Base-by-base conservation (phyloP, 37 sponge, comb jelly and placozoan species). In the Axinella damicornis region DNA sequence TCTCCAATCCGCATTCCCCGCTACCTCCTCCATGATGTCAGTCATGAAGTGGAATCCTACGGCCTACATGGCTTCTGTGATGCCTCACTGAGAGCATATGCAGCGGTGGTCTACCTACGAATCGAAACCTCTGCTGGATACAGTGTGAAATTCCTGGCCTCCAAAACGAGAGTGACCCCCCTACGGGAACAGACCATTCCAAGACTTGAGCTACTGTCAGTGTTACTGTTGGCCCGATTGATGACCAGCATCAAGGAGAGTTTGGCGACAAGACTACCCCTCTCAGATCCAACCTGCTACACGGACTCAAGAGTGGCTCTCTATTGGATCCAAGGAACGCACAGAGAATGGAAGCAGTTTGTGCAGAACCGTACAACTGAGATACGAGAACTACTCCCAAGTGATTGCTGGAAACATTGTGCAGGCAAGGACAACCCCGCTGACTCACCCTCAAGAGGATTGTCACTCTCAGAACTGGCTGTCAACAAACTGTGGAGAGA, bases 301-400 rank as follows among this genome's bases (percentile, higher is more conserved):
- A 80, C 69, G 24, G 81, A 80, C 65, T 80, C 81, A 38, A 65
- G 67, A 30, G 81, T 80, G 14, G 69, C 81, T 13, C 69, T 80
- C 5, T 37, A 35, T 54, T 80, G 81, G 81, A 80, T 80, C 55
- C 35, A 5, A 41, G 69, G 69, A 32, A 11, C 18, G 0, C 36
- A 46, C 16, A 77, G 58, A 37, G 78, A 77, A 31, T 77, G 78
- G 78, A 52, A 61, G 11, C 78, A 77, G 65, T 80, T 80, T 52
- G 81, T 80, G 1, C 25, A 68, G 34, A 80, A 80, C 81, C 53
- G 81, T 0, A 41, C 39, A 19, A 31, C 31, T 19, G 81, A 80
- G 22, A 80, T 80, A 53, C 9, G 46, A n/a, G 21, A 4, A 28
- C 40, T 65, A 16, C 20, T 61, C 20, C 81, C 81, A 28, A n/a